Percentiles rank a stretch among this genome's conserved stretches.
These are phyloP conservation scores for Cacatua alba DNA, from an alignment of 2,113 vertebrate species.

Conservation along the genomic window DNA sequence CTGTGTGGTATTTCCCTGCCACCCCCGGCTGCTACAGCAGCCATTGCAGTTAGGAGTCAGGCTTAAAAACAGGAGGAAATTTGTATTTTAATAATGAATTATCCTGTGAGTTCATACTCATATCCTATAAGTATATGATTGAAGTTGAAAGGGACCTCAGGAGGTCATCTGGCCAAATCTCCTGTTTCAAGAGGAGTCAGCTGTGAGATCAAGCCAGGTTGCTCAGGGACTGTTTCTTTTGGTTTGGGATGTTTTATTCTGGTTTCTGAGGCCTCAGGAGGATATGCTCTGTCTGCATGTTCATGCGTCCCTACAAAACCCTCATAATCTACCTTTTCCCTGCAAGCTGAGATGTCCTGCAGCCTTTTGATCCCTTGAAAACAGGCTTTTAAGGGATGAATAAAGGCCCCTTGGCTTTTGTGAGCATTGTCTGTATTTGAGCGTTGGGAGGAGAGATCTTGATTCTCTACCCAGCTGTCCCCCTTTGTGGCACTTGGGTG, in stretches of 20 bases:
- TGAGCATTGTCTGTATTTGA: neutral
- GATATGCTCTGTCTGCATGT: neutral
- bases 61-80: neutral
- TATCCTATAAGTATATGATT: neutral
- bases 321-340: neutral
- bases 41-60: neutral
- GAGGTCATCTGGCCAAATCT: neutral
- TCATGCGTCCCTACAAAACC: neutral
- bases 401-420: neutral
- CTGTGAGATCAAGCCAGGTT: neutral
- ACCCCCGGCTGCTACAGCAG: neutral
- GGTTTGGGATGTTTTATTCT: rapidly evolving
- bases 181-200: neutral
- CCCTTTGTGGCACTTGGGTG: neutral
- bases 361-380: neutral
- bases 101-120: neutral
- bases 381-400: neutral
- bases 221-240: neutral
- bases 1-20: neutral
- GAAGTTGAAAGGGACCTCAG: neutral
- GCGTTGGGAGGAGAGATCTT: neutral
- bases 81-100: neutral
- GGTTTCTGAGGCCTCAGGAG: neutral
- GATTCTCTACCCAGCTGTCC: slow-evolving; percentile 28
- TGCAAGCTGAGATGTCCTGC: neutral